Evolutionary conservation across 2,888 invertebrate species (phyloP).

Genomic region (Amphiduros pacificus): DNA sequence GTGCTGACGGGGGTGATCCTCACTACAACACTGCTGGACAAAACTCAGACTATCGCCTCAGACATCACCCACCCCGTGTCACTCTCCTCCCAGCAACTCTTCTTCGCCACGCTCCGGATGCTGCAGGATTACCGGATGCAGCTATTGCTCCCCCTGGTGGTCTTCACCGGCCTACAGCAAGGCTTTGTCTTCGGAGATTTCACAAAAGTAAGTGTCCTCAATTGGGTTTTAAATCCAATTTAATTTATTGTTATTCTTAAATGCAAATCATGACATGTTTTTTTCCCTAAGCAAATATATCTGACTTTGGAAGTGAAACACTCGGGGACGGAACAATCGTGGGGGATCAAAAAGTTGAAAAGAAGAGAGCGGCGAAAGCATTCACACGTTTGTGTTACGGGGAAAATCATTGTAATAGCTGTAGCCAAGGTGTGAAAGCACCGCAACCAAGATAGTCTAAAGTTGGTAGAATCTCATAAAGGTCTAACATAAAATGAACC

Average conservation of each 20-base stretch:
- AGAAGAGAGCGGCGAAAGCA: too few species aligned
- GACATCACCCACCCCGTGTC: slow-evolving; percentile 34
- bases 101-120: slow-evolving; percentile 46
- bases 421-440: too few species aligned
- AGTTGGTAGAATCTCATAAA: too few species aligned
- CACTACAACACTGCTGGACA: slow-evolving; percentile 43
- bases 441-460: too few species aligned
- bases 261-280: not conserved
- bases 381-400: too few species aligned
- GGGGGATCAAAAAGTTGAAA: too few species aligned
- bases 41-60: slow-evolving; percentile 33
- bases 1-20: slow-evolving; percentile 47
- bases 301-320: too few species aligned
- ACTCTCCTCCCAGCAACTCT: slow-evolving; percentile 39
- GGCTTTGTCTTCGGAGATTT: slow-evolving; percentile 56
- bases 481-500: too few species aligned
- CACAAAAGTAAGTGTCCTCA: slow-evolving; percentile 50
- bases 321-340: too few species aligned
- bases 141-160: slow-evolving; percentile 48
- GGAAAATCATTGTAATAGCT: too few species aligned
- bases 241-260: not conserved
- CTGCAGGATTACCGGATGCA: slow-evolving; percentile 49
- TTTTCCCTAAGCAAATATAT: too few species aligned
- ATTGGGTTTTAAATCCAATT: not conserved
- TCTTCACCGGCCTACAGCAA: slow-evolving; percentile 53